Conservation (phyloP, 2,888 invertebrate genomes). For the Phyto melanocephala region DNA sequence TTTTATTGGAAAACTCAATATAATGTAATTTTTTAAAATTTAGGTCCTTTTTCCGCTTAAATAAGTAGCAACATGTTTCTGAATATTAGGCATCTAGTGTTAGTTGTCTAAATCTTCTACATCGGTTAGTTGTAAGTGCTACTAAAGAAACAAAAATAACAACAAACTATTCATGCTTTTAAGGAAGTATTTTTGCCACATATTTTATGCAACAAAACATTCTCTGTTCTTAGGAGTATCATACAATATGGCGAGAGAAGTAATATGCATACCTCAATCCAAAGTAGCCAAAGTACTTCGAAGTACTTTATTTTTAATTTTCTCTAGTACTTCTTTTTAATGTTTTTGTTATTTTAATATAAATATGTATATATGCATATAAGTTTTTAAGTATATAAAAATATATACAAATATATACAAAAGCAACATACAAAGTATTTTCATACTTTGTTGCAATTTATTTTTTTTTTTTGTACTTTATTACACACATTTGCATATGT, state of each 20-base stretch:
- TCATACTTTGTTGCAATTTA: not conserved
- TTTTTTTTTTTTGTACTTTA: not conserved
- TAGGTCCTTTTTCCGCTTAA: no score
- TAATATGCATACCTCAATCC: slow-evolving; percentile 34
- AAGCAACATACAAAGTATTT: not conserved
- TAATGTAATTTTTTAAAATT: no score
- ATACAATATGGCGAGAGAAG: slow-evolving; percentile 55
- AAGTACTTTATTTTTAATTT: slow-evolving; percentile 4
- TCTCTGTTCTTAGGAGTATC: slow-evolving; percentile 54
- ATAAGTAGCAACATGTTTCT: no score
- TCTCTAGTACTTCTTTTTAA: not conserved
- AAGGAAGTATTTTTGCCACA: slow-evolving; percentile 65
- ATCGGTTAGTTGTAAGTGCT: not conserved
- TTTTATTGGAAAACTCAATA: no score
- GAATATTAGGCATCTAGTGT: no score
- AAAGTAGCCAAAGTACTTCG: slow-evolving; percentile 53
- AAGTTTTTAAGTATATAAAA: no score
- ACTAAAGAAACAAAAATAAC: slow-evolving; percentile 16
- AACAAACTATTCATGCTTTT: slow-evolving; percentile 55
- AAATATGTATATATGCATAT: no score
- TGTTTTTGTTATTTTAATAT: not conserved
- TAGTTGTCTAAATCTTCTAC: no score
- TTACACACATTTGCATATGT: not conserved
- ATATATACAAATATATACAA: no score
- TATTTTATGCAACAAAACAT: slow-evolving; percentile 57